Conservation (phyloP, 2,113 vertebrate species). For the Brachyhypopomus occidentalis region DNA sequence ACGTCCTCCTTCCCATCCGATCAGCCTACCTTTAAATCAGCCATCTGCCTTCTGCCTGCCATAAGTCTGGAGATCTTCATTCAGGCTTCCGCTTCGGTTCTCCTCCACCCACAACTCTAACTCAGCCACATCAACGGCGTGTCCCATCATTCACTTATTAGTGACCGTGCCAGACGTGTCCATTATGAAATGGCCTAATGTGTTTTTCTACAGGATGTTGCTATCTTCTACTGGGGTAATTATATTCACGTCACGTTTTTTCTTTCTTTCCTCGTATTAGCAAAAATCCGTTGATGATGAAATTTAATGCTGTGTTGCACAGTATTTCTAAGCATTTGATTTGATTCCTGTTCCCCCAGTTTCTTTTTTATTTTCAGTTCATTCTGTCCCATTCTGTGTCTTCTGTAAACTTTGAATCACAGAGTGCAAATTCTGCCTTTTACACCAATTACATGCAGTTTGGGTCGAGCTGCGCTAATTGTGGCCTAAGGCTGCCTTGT, state of each 20-base stretch:
- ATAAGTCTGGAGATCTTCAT: conserved; percentile 13
- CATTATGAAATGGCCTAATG: not conserved
- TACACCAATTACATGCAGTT: conserved; percentile 46
- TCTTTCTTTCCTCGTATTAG: conserved; percentile 14
- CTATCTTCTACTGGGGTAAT: not conserved
- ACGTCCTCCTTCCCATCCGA: conserved; percentile 2
- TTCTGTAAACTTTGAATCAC: conserved; percentile 33
- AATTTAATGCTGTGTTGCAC: not conserved
- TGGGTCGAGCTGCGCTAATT: conserved; percentile 43
- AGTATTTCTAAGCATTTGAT: conserved; percentile 8
- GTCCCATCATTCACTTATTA: not conserved
- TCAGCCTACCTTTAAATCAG: conserved; percentile 32
- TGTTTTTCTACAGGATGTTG: not conserved
- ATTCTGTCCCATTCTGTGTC: not conserved
- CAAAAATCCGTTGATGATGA: not conserved
- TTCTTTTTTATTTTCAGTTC: not conserved
- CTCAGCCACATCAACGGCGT: not conserved
- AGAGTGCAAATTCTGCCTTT: conserved; percentile 20
- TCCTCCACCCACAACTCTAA: not conserved
- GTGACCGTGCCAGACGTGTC: not conserved
- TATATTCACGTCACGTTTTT: not conserved
- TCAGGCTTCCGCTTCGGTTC: conserved; percentile 14
- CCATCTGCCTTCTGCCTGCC: conserved; percentile 25
- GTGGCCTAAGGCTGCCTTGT: conserved; percentile 25
- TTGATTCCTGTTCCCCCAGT: conserved; percentile 6